Conservation (phyloP, 2,888 invertebrate species). For the Leuctra nigra region DNA sequence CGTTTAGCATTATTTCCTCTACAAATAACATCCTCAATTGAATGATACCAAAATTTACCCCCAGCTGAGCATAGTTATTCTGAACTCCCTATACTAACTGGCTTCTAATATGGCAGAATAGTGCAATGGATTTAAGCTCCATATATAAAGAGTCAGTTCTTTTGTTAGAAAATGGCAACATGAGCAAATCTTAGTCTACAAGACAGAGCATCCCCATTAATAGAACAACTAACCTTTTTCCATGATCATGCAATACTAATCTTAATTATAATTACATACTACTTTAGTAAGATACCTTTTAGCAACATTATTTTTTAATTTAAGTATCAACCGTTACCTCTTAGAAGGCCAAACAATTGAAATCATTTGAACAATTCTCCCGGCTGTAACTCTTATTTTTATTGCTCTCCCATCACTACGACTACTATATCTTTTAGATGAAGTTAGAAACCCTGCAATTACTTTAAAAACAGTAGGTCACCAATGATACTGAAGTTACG, state of each 20-base stretch:
- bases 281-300: no score
- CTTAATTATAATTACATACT: no score
- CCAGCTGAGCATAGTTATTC: conserved; percentile 53
- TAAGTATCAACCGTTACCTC: conserved; percentile 49
- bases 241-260: no score
- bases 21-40: no score
- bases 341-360: conserved; percentile 55
- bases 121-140: conserved; percentile 60
- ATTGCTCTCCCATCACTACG: conserved; percentile 55
- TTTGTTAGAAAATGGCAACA: no score
- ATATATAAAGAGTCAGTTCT: conserved; percentile 34
- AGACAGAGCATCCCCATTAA: conserved; percentile 55
- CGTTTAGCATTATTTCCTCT: conserved; percentile 50
- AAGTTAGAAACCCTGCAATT: conserved; percentile 51
- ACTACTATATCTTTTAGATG: conserved; percentile 54
- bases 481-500: conserved; percentile 62
- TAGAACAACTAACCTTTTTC: no score
- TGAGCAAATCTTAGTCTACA: conserved; percentile 52
- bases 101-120: conserved; percentile 56
- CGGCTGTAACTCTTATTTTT: conserved; percentile 54
- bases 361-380: conserved; percentile 57
- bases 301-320: no score
- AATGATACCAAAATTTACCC: conserved; percentile 53
- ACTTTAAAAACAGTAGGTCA: conserved; percentile 57
- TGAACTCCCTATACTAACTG: conserved; percentile 51